Evolutionary conservation across 2,113 vertebrate genomes (phyloP).

Genomic region (Etia nguti): DNA sequence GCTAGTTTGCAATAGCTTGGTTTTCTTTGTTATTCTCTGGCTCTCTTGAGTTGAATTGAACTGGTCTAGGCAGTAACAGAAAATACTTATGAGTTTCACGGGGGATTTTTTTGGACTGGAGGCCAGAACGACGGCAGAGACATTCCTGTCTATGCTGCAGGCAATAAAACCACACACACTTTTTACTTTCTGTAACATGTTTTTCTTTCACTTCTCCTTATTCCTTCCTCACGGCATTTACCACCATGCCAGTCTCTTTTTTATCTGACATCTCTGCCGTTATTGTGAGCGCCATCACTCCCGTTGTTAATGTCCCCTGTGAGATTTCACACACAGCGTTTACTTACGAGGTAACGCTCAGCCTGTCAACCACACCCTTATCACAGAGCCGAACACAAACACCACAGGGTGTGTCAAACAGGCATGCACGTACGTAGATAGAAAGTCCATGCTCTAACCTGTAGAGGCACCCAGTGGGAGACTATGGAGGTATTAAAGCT

Average conservation of each 20-base stretch:
- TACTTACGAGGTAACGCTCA: not conserved
- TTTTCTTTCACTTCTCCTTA: conserved; percentile 13
- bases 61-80: conserved; percentile 19
- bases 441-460: conserved; percentile 33
- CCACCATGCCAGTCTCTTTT: not conserved
- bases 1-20: not conserved
- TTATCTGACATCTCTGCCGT: not conserved
- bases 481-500: not conserved
- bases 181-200: not conserved
- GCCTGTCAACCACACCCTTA: conserved; percentile 52
- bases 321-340: conserved; percentile 39
- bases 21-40: not conserved
- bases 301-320: not conserved
- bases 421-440: conserved; percentile 2
- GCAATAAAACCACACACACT: not conserved
- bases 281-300: not conserved
- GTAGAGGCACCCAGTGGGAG: not conserved
- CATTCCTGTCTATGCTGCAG: conserved; percentile 15
- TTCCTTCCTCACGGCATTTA: not conserved
- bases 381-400: conserved; percentile 52
- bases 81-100: not conserved
- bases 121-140: not conserved
- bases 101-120: not conserved
- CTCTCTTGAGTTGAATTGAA: not conserved
- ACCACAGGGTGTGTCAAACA: conserved; percentile 55